phyloP scores from a whole-genome alignment of 2,888 invertebrate species.

The Rotaria magnacalcarata region DNA sequence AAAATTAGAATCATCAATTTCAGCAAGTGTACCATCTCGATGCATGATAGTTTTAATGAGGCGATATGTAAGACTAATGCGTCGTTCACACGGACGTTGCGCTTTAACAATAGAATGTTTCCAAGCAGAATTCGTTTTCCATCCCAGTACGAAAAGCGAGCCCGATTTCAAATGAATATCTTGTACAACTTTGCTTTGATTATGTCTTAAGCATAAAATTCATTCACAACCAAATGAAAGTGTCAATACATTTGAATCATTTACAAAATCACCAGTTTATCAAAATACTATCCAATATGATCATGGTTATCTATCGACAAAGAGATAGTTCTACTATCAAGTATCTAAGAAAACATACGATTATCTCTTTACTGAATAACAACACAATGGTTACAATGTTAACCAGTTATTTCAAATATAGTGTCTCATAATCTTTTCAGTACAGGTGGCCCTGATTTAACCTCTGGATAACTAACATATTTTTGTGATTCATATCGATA shows the following conservation, averaged over 20 bases:
- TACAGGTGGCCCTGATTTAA: not conserved
- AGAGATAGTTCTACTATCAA: no score
- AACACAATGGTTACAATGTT: constrained; percentile 4
- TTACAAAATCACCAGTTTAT: not conserved
- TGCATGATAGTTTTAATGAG: not conserved
- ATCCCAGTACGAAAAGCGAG: not conserved
- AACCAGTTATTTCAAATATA: not conserved
- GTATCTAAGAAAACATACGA: no score
- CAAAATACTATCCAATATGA: not conserved
- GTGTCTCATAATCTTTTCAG: not conserved
- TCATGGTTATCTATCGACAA: not conserved
- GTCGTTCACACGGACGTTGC: not conserved
- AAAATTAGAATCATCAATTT: not conserved
- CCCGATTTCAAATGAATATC: not conserved
- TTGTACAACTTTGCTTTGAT: not conserved
- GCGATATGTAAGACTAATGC: not conserved
- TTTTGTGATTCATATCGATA: not conserved
- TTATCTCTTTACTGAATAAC: not conserved
- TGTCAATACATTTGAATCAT: not conserved
- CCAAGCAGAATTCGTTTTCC: not conserved
- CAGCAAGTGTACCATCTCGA: not conserved
- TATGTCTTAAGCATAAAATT: not conserved
- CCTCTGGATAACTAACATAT: not conserved
- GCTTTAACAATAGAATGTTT: not conserved
- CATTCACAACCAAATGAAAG: not conserved